Evolutionary conservation across 2,113 vertebrate species (phyloP).

Genomic region (Neoarius graeffei): DNA sequence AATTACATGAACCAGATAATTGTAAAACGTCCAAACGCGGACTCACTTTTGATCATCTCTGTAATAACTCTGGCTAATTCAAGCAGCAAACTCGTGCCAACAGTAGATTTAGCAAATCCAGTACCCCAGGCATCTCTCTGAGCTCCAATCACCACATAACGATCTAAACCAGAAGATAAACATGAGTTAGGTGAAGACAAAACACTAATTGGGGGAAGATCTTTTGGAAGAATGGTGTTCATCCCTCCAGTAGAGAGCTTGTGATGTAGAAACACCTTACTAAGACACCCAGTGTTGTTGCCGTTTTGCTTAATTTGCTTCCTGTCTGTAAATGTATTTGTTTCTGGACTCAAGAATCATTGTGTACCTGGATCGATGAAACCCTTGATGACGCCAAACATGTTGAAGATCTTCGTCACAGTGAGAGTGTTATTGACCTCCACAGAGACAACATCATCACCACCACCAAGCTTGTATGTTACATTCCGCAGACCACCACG

Average conservation of each 20-base stretch:
- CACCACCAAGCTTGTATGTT: constrained; percentile 62
- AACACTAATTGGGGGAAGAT: background rate
- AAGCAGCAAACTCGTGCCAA: constrained; percentile 85
- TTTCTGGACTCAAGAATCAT: background rate
- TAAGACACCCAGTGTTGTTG: background rate
- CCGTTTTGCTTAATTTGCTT: background rate
- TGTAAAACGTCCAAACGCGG: background rate
- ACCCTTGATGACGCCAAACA: constrained; percentile 91
- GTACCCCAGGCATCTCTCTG: constrained; percentile 89
- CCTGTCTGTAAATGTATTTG: background rate
- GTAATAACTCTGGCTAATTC: constrained; percentile 80
- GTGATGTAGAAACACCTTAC: background rate
- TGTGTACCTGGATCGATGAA: constrained; percentile 83
- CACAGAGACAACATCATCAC: constrained; percentile 66
- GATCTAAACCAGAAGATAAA: constrained; percentile 72
- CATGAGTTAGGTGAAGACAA: background rate
- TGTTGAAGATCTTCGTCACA: constrained; percentile 82
- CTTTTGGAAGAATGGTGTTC: background rate
- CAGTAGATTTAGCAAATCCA: constrained; percentile 80
- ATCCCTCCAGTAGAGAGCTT: background rate
- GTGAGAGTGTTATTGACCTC: constrained; percentile 76
- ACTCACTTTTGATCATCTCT: constrained; percentile 76
- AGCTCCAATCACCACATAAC: constrained; percentile 86
- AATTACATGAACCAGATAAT: background rate
- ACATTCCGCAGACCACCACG: constrained; percentile 1